Evolutionary conservation across 2,888 invertebrate species (phyloP).

Genomic region (Lymantria monacha): DNA sequence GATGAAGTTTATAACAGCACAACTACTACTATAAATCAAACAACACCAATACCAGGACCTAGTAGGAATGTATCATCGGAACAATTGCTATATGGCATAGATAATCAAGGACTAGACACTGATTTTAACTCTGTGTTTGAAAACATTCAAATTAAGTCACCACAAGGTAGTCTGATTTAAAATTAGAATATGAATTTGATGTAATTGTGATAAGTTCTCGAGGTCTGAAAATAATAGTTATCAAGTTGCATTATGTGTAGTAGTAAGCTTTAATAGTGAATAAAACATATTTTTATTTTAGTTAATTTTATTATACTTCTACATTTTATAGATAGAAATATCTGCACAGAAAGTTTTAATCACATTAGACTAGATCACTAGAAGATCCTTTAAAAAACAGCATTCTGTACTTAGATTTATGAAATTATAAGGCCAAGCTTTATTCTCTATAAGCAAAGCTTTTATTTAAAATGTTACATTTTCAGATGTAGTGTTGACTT

Average conservation of each 20-base stretch:
- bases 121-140: conserved; percentile 84
- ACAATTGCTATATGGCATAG: conserved; percentile 75
- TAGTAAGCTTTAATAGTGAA: neutral
- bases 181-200: conserved; percentile 1
- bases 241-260: neutral
- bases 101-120: conserved; percentile 83
- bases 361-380: too few relatives aligned
- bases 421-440: too few relatives aligned
- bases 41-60: conserved; percentile 63
- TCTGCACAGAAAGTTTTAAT: neutral
- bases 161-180: conserved; percentile 65
- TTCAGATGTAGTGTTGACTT: conserved; percentile 36
- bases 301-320: neutral
- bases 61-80: conserved; percentile 73
- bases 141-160: conserved; percentile 82
- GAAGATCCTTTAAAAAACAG: too few relatives aligned
- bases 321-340: neutral
- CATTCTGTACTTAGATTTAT: too few relatives aligned
- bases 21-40: conserved; percentile 58
- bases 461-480: conserved; percentile 38
- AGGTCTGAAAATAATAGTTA: neutral
- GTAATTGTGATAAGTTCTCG: neutral
- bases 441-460: neutral
- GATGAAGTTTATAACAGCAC: conserved; percentile 77
- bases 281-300: conserved; percentile 10